These are phyloP conservation scores for Propithecus deckenii DNA, from an alignment of 2,797 vertebrate genomes.

Conservation along the genomic window DNA sequence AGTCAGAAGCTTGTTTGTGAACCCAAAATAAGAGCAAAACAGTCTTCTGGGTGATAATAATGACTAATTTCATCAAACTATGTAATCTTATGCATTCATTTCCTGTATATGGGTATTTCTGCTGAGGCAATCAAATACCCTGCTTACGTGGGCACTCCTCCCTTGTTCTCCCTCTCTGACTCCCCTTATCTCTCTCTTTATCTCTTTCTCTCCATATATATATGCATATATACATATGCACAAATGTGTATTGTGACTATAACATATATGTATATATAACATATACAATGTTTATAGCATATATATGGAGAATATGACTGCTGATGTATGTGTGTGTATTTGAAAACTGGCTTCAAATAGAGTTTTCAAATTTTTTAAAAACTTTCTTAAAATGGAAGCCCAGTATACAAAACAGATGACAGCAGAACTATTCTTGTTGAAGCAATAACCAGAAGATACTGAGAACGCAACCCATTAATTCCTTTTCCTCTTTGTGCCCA, in stretches of 20 bases:
- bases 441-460: not conserved
- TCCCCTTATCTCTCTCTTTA: not conserved
- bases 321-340: not conserved
- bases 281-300: not conserved
- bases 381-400: not conserved
- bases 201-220: not conserved
- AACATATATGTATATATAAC: not conserved
- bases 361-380: not conserved
- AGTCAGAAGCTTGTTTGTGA: slow-evolving; percentile 23
- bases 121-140: not conserved
- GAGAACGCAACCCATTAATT: not conserved
- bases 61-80: not conserved
- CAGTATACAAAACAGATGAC: not conserved
- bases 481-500: not conserved
- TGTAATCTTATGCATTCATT: not conserved
- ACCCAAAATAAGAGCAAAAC: not conserved
- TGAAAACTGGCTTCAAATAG: not conserved
- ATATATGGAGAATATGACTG: not conserved
- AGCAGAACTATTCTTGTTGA: not conserved
- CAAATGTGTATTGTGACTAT: not conserved
- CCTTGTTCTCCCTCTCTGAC: not conserved
- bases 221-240: not conserved
- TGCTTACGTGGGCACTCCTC: not conserved
- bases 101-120: not conserved
- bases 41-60: not conserved